phyloP scores from a whole-genome alignment of 1,140 invertebrate genomes.

The Vanessa atalanta region DNA sequence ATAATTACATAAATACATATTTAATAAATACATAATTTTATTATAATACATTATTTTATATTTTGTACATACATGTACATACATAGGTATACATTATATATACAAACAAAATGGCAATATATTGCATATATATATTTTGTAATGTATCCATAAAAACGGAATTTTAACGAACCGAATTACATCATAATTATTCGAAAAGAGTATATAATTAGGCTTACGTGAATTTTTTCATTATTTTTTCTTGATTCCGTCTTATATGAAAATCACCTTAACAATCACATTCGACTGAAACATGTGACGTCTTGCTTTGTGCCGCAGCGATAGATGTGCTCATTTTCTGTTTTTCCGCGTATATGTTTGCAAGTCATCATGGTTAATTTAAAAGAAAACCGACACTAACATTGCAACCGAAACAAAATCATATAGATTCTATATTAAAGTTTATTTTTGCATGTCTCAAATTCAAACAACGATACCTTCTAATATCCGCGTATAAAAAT shows the following conservation, averaged over 20 bases:
- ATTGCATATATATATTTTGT: no score
- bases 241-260: slow-evolving; percentile 1
- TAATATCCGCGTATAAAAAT: slow-evolving; percentile 28
- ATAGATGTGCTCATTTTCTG: slow-evolving; percentile 23
- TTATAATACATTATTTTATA: no score
- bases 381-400: slow-evolving; percentile 22
- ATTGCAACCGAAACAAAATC: slow-evolving; percentile 7
- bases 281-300: slow-evolving; percentile 7
- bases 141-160: no score
- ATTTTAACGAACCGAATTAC: no score
- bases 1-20: no score
- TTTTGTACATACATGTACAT: no score
- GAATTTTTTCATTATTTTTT: neutral
- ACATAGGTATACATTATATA: no score
- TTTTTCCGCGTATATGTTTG: slow-evolving; percentile 42
- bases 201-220: no score
- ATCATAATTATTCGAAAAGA: no score
- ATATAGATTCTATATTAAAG: neutral
- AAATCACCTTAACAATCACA: neutral
- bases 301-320: neutral
- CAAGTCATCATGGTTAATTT: slow-evolving; percentile 63
- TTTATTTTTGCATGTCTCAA: slow-evolving; percentile 7
- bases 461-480: neutral
- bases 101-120: no score
- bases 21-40: no score